phyloP scores from a whole-genome alignment of 1,140 invertebrate genomes.

The Odontomachus brunneus region DNA sequence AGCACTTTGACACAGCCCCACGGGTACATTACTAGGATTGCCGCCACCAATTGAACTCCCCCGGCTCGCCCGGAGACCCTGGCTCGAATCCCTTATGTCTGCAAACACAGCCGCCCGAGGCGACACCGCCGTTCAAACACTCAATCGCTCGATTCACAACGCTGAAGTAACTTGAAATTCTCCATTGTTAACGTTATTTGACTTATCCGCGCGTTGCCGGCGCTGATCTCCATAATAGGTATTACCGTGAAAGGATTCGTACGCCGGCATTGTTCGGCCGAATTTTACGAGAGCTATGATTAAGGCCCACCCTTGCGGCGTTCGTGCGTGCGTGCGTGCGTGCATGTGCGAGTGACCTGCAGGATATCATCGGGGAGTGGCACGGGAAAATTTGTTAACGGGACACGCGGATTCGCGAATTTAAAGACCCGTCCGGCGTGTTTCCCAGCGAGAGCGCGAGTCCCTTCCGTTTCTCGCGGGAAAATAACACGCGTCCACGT shows the following conservation, averaged over 20 bases:
- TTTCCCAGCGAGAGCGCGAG: too few species aligned
- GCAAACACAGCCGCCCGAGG: conserved; percentile 80
- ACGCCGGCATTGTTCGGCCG: conserved; percentile 23
- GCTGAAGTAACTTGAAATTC: conserved; percentile 75
- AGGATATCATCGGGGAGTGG: too few species aligned
- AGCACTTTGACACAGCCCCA: conserved; percentile 83
- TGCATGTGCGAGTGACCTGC: too few species aligned
- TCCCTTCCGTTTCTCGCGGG: too few species aligned
- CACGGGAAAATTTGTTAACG: too few species aligned
- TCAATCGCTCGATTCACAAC: conserved; percentile 80
- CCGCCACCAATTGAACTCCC: conserved; percentile 76
- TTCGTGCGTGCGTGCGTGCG: too few species aligned
- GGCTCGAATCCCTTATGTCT: conserved; percentile 75
- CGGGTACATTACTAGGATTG: conserved; percentile 84
- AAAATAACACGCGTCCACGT: too few species aligned
- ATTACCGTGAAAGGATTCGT: conserved; percentile 66
- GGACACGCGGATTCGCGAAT: too few species aligned
- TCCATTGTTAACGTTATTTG: conserved; percentile 82
- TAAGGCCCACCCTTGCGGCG: conserved; percentile 3
- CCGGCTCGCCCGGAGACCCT: conserved; percentile 51
- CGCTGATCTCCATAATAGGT: conserved; percentile 76
- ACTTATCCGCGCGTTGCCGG: conserved; percentile 79
- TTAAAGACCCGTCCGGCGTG: too few species aligned
- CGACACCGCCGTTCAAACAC: conserved; percentile 81
- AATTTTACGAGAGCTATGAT: conserved; percentile 55